These are phyloP conservation scores for Cyclargus thomasi DNA, from an alignment of 1,140 invertebrate genomes.

Conservation along the genomic window DNA sequence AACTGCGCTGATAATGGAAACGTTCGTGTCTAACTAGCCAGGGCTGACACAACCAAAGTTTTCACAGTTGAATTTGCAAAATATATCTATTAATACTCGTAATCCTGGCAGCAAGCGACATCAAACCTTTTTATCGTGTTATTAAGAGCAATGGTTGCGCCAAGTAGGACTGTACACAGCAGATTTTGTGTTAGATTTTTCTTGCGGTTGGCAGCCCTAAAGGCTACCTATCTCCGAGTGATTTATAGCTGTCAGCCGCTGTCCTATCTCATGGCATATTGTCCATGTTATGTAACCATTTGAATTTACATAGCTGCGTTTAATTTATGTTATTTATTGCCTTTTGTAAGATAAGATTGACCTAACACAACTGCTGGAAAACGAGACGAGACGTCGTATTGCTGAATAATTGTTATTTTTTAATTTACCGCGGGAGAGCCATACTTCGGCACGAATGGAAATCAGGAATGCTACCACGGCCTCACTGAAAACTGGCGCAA, in stretches of 20 bases:
- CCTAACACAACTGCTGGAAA: too few species aligned
- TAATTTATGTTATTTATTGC: background rate
- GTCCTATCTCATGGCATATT: background rate
- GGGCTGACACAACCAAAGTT: background rate
- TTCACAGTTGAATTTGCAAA: background rate
- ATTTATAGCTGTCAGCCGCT: background rate
- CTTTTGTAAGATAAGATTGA: background rate
- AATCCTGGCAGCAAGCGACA: background rate
- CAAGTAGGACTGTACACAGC: background rate
- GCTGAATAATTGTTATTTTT: too few species aligned
- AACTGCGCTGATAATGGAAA: slow-evolving; percentile 2
- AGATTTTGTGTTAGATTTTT: background rate
- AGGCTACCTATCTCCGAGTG: background rate
- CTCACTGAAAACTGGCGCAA: too few species aligned
- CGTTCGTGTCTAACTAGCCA: background rate
- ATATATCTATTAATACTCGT: background rate
- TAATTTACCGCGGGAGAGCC: too few species aligned
- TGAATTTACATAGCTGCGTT: background rate
- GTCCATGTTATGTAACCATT: background rate
- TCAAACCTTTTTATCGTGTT: background rate
- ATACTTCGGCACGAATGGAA: too few species aligned
- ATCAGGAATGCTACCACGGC: too few species aligned
- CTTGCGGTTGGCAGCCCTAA: background rate
- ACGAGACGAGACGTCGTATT: too few species aligned
- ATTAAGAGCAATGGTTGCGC: background rate